Conservation (phyloP, 2,888 invertebrate species). For the Calephelis perditalis region DNA sequence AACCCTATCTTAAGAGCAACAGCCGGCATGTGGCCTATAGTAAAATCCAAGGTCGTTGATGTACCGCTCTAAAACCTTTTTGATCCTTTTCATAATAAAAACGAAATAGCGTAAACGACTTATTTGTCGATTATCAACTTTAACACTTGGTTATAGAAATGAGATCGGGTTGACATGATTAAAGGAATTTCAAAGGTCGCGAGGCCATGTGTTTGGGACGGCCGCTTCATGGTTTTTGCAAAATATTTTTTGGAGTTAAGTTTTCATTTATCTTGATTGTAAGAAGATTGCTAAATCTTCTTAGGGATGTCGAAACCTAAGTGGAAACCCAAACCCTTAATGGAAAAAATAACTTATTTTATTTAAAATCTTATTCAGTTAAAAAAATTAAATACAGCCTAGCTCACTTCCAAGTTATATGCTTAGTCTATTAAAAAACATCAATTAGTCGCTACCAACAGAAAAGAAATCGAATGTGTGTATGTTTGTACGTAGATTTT, state of each 20-base stretch:
- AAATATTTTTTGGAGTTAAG: conserved; percentile 44
- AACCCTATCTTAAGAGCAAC: conserved; percentile 35
- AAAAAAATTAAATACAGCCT: too few relatives aligned
- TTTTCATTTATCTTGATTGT: conserved; percentile 16
- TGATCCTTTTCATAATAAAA: conserved; percentile 52
- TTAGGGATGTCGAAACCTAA: too few relatives aligned
- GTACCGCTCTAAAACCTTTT: conserved; percentile 63
- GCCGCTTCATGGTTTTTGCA: conserved; percentile 54
- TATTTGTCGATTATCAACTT: conserved; percentile 1
- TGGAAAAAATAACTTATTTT: too few relatives aligned
- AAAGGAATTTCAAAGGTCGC: conserved; percentile 68
- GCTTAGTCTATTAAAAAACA: too few relatives aligned
- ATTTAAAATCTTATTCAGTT: too few relatives aligned
- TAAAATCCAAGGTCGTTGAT: conserved; percentile 69
- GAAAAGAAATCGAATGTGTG: too few relatives aligned
- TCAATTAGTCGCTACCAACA: too few relatives aligned
- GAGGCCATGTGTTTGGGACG: conserved; percentile 53
- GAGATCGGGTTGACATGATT: conserved; percentile 1
- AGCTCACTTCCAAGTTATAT: too few relatives aligned
- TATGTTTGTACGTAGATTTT: too few relatives aligned
- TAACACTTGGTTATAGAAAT: background rate
- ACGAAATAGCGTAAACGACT: background rate
- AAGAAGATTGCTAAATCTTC: background rate
- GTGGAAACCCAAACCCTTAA: too few relatives aligned
- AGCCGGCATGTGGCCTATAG: conserved; percentile 72